Evolutionary conservation across 2,113 vertebrate genomes (phyloP).

Genomic region (Myiozetetes cayanensis): DNA sequence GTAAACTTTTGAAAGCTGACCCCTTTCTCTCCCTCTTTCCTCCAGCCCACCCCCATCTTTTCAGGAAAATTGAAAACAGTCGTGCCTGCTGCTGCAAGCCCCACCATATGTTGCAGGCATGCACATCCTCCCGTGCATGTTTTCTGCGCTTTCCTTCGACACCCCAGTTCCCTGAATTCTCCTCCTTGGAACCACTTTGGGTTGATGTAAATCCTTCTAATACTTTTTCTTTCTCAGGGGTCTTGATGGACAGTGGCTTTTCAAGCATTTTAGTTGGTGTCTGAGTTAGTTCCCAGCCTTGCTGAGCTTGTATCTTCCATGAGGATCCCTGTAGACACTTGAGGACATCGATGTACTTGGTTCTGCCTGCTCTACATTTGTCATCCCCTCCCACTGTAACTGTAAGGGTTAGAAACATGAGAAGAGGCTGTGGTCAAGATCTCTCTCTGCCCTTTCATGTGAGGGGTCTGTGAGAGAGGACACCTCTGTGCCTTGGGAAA

Average conservation of each 20-base stretch:
- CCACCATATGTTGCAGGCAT: not conserved
- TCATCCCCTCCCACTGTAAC: not conserved
- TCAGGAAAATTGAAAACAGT: slow-evolving; percentile 19
- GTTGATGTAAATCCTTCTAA: not conserved
- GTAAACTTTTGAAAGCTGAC: slow-evolving; percentile 19
- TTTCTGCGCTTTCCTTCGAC: not conserved
- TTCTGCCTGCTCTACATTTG: not conserved
- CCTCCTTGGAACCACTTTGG: not conserved
- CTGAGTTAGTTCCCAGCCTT: not conserved
- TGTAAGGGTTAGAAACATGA: not conserved
- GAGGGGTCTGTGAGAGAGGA: not conserved
- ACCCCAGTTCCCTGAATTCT: not conserved
- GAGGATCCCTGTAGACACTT: not conserved
- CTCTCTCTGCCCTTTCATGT: fast-evolving
- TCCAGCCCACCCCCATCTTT: not conserved
- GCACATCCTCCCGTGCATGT: not conserved
- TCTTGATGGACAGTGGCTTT: not conserved
- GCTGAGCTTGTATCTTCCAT: not conserved
- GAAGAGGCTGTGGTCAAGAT: not conserved
- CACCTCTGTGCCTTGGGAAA: not conserved
- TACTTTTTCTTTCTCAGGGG: not conserved
- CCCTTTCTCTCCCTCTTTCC: not conserved
- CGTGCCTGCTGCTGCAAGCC: not conserved
- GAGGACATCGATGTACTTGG: not conserved
- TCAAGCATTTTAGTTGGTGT: not conserved